Evolutionary conservation across 2,797 vertebrate genomes (phyloP).

Genomic region (Cossypha caffra): DNA sequence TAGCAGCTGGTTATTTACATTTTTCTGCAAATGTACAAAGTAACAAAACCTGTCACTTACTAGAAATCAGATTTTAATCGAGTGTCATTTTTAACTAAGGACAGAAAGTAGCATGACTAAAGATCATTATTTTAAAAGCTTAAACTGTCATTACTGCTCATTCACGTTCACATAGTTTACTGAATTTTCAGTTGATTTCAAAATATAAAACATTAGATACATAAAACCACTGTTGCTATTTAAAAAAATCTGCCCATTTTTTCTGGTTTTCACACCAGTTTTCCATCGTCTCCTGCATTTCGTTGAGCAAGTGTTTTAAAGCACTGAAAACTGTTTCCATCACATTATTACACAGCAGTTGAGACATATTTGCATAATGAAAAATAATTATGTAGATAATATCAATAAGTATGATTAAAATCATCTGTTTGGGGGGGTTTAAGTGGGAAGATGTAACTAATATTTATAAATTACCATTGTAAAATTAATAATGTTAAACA

Average conservation of each 20-base stretch:
- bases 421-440: not conserved
- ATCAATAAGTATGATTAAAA: slow-evolving; percentile 67
- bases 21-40: not conserved
- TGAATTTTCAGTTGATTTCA: not conserved
- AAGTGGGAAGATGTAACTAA: slow-evolving; percentile 46
- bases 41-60: not conserved
- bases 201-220: not conserved
- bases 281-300: not conserved
- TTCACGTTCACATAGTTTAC: not conserved
- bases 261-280: not conserved
- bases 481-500: slow-evolving; percentile 57
- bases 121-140: not conserved
- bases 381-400: slow-evolving; percentile 59
- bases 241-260: not conserved
- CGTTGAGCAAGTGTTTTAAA: not conserved
- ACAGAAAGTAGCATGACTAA: not conserved
- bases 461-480: slow-evolving; percentile 45
- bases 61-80: not conserved
- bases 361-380: slow-evolving; percentile 59
- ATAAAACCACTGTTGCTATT: not conserved
- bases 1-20: not conserved
- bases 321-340: not conserved
- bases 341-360: not conserved
- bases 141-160: not conserved
- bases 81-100: not conserved